phyloP scores from a whole-genome alignment of 2,797 vertebrate genomes.

The Psittacula derbiana region DNA sequence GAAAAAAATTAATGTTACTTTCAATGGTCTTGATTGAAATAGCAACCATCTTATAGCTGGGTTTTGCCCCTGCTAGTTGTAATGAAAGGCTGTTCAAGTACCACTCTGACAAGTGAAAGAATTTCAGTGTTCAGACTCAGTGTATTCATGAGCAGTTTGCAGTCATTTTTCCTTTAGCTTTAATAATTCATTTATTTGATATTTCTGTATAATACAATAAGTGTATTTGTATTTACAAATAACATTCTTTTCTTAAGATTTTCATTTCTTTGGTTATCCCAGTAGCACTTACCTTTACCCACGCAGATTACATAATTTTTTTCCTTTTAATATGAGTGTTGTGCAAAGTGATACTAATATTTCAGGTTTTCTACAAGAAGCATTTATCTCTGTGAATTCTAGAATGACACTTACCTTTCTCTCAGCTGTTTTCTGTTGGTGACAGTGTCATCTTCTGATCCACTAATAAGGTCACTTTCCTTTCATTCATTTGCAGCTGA shows the following conservation, averaged over 20 bases:
- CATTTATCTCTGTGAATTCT: background rate
- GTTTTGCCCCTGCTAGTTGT: background rate
- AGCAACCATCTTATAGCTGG: background rate
- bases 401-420: slow-evolving; percentile 16
- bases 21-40: background rate
- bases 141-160: background rate
- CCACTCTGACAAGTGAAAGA: background rate
- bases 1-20: background rate
- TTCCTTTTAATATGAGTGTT: background rate
- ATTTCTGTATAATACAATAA: background rate
- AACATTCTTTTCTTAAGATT: background rate
- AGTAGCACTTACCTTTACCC: slow-evolving; percentile 1
- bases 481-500: background rate
- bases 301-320: fast-evolving
- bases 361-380: background rate
- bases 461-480: background rate
- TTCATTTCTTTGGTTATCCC: background rate
- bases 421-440: background rate
- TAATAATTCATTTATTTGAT: background rate
- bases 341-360: background rate
- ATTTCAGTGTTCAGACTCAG: background rate
- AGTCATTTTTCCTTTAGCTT: background rate
- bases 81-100: background rate
- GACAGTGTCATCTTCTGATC: background rate
- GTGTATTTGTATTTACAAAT: background rate